Conservation (phyloP, 2,113 vertebrate genomes). For the Ceuthmochares aereus region DNA sequence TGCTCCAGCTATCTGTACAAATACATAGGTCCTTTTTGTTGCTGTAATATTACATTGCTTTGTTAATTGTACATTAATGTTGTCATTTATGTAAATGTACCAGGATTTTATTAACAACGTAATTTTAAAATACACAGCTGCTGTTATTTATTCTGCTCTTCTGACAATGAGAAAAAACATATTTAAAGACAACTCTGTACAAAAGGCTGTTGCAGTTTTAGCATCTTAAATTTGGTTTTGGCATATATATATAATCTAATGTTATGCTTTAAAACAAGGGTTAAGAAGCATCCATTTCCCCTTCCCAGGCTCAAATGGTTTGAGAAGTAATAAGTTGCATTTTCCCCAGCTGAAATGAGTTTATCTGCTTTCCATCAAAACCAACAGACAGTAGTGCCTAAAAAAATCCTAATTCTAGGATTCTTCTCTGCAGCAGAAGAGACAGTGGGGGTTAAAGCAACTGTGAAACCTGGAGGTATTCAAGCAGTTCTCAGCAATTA, state of each 20-base stretch:
- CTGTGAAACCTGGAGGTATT: not conserved
- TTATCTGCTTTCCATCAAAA: not conserved
- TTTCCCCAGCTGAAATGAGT: not conserved
- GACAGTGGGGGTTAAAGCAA: not conserved
- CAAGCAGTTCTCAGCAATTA: not conserved
- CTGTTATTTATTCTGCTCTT: slow-evolving; percentile 9
- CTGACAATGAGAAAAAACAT: not conserved
- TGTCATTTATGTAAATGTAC: slow-evolving; percentile 81
- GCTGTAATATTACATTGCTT: slow-evolving; percentile 79
- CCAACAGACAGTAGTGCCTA: not conserved
- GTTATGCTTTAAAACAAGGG: not conserved
- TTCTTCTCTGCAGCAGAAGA: not conserved
- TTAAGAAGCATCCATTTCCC: not conserved
- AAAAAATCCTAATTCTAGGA: not conserved
- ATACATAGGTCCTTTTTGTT: slow-evolving; percentile 63
- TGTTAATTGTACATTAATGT: slow-evolving; percentile 79
- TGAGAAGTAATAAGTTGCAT: not conserved
- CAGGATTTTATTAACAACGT: slow-evolving; percentile 81
- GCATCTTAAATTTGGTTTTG: not conserved
- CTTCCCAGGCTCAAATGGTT: not conserved
- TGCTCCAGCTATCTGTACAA: slow-evolving; percentile 76
- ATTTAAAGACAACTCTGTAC: not conserved
- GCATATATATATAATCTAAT: not conserved
- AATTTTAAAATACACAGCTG: slow-evolving; percentile 69
- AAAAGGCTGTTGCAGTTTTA: not conserved